Percentiles rank a stretch among this genome's conserved stretches.
Evolutionary conservation across 2,797 vertebrate species (phyloP).

Genomic region (Falco rusticolus): DNA sequence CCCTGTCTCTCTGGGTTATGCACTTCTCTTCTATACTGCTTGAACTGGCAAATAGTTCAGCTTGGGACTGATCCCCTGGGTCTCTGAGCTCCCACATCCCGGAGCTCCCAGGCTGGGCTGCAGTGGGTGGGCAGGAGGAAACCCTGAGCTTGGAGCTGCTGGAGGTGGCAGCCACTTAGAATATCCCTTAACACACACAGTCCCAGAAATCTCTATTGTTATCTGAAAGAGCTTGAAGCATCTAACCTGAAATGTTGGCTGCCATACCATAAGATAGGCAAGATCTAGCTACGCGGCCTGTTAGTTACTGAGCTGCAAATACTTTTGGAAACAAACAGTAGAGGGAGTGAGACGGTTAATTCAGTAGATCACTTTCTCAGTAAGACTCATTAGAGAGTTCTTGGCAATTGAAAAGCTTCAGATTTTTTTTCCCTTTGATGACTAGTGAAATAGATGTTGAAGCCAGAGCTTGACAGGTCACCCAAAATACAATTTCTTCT

Average conservation of each 20-base stretch:
- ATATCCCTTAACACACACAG: background rate
- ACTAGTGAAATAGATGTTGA: background rate
- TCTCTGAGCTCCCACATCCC: background rate
- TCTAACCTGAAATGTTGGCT: background rate
- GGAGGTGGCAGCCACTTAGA: accelerated
- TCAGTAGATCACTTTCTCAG: background rate
- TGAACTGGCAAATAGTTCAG: background rate
- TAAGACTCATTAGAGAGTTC: background rate
- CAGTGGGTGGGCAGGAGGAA: background rate
- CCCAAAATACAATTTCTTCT: background rate
- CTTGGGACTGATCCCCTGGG: background rate
- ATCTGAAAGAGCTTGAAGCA: background rate
- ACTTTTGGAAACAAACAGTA: background rate
- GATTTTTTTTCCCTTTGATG: background rate
- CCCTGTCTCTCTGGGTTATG: background rate
- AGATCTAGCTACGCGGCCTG: background rate
- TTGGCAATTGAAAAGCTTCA: background rate
- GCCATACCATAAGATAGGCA: background rate
- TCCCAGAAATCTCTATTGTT: background rate
- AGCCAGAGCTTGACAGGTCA: background rate
- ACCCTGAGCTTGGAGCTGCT: background rate
- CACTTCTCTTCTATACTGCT: background rate
- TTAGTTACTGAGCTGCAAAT: background rate
- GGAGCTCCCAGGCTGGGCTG: background rate
- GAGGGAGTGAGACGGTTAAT: background rate